Evolutionary conservation across 1,140 invertebrate genomes (phyloP).

Genomic region (Trinorchestia longiramus): DNA sequence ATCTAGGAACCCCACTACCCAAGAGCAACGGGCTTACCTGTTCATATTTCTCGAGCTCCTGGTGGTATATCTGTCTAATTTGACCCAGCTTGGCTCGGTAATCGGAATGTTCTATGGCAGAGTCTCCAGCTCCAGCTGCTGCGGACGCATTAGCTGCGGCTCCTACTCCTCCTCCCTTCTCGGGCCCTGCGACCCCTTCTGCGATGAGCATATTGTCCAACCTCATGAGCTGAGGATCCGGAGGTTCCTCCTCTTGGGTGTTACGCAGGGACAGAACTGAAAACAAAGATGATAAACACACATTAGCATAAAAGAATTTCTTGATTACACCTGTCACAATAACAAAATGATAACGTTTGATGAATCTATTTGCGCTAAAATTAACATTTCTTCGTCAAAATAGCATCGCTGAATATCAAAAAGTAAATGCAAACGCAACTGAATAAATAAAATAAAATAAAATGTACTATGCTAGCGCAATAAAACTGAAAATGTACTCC

Average conservation of each 20-base stretch:
- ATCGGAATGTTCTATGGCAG: slow-evolving; percentile 97
- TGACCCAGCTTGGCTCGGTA: slow-evolving; percentile 99
- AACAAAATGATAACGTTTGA: too few species aligned
- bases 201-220: slow-evolving; percentile 99
- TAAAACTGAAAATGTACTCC: neutral
- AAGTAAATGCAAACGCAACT: neutral
- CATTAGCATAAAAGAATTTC: slow-evolving; percentile 5
- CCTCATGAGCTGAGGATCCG: slow-evolving; percentile 98
- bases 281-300: slow-evolving; percentile 63
- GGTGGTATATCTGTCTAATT: slow-evolving; percentile 98
- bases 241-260: slow-evolving; percentile 97
- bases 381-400: too few species aligned
- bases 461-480: too few species aligned
- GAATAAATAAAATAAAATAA: neutral
- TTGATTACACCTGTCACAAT: neutral
- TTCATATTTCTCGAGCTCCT: slow-evolving; percentile 99
- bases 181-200: slow-evolving; percentile 97
- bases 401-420: too few species aligned
- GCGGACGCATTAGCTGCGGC: slow-evolving; percentile 91
- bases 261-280: slow-evolving; percentile 70
- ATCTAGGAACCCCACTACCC: neutral
- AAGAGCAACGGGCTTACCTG: slow-evolving; percentile 73
- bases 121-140: slow-evolving; percentile 80
- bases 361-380: neutral
- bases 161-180: slow-evolving; percentile 93